Conservation (phyloP, 2,888 invertebrate species). For the Pachycephus smyrnensis region DNA sequence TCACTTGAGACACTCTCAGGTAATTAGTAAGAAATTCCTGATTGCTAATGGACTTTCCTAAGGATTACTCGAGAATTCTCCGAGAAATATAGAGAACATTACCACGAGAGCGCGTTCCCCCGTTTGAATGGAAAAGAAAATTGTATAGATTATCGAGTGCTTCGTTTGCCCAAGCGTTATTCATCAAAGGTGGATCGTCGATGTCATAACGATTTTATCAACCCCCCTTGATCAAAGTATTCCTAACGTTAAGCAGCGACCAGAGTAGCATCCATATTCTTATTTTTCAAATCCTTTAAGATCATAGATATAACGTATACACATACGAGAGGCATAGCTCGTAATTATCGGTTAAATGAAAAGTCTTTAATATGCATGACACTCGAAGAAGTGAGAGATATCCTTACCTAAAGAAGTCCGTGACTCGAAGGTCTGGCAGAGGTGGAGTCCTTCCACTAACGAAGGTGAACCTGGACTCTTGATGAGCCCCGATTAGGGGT, state of each 20-base stretch:
- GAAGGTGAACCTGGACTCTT: conserved; percentile 73
- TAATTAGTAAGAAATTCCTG: not conserved
- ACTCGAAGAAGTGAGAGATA: not conserved
- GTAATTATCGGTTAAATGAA: not conserved
- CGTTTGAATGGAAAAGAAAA: not conserved
- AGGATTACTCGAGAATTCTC: not conserved
- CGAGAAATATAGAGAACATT: not conserved
- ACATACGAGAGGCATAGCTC: not conserved
- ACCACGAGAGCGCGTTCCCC: not conserved
- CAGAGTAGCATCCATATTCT: not conserved
- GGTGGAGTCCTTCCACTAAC: conserved; percentile 72
- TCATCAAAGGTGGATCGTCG: not conserved
- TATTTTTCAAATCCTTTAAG: not conserved
- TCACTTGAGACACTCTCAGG: not conserved
- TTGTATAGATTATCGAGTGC: not conserved
- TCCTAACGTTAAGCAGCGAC: not conserved
- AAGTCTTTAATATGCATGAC: not conserved
- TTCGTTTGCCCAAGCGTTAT: not conserved
- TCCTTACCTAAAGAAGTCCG: conserved; percentile 73
- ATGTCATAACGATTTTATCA: not conserved
- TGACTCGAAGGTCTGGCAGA: conserved; percentile 72
- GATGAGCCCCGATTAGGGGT: conserved; percentile 56
- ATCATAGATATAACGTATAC: not conserved
- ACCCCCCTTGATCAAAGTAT: not conserved
- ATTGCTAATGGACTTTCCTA: not conserved